Evolutionary conservation across 1,140 invertebrate species (phyloP), one percentile per base, ranked within the genome.

Genomic region (Ericerus pela): DNA sequence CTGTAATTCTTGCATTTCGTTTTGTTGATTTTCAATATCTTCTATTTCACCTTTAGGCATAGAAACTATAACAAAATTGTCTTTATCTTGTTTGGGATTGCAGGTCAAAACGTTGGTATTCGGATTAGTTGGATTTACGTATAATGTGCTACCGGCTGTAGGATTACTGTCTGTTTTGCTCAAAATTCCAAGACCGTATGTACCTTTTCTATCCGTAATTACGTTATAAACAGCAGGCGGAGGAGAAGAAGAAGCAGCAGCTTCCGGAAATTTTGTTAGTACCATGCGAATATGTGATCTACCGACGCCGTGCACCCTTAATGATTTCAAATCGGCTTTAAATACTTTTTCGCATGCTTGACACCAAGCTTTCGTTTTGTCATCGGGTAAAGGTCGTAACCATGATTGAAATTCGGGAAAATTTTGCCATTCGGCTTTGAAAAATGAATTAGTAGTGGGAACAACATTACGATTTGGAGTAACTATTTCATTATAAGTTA

Each of bases 281-380:
- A 58, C 57, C 51, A 59, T 57, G 5, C 54, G 37, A 8, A 59
- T 37, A 55, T 62, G 61, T 18, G 55, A 57, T 41, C 52, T 61
- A 6, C 59, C 56, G 5, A 58, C 53, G 26, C 58, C 57, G 20
- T 62, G 61, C 6, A 59, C 54, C 16, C 60, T 24, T 12, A 62
- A 41, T 6, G 60, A 60, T 27, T 56, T 62, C 29, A 62, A 47
- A 59, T 62, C 61, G 33, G 62, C 62, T 27, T 59, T 52, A 53
- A 63, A 58, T 6, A 61, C 36, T 33, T 60, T 58, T 18, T 59
- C 55, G 54, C 62, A 63, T 24, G 61, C 55, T 43, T 62, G 56
- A 14, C 62, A 63, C 57, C 51, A 57, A 14, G 62, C 62, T 31
- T 63, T 63, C 31, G 60, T 61, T 29, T 51, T 36, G 37, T 60